Conservation (phyloP, 2,113 vertebrate species). For the Zosterops lateralis region DNA sequence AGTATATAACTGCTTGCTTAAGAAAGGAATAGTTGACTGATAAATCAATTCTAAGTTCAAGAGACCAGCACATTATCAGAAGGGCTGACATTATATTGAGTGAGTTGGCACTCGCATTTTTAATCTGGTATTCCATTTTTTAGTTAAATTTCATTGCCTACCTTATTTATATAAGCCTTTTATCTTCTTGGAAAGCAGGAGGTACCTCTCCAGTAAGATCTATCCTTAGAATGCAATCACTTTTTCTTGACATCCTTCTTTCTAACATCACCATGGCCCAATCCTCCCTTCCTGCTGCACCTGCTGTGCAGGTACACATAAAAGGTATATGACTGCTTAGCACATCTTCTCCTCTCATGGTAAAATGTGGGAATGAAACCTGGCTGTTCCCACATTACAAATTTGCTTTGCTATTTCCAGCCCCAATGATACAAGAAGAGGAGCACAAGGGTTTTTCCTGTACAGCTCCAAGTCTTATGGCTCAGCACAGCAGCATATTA, state of each 20-base stretch:
- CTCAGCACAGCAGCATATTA: background rate
- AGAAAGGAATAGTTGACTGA: slow-evolving; percentile 1
- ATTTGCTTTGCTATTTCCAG: background rate
- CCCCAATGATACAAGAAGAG: background rate
- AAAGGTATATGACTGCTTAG: background rate
- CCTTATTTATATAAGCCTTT: background rate
- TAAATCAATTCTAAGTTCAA: slow-evolving; percentile 52
- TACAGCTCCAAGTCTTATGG: background rate
- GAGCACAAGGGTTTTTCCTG: background rate
- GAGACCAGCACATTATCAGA: slow-evolving; percentile 8
- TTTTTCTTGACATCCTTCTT: background rate
- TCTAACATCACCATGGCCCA: background rate
- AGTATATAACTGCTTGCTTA: background rate
- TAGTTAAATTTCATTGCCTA: background rate
- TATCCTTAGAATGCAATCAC: background rate
- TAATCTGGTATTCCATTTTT: background rate
- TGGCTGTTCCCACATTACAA: background rate
- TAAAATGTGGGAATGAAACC: background rate
- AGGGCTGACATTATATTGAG: background rate
- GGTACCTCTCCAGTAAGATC: background rate
- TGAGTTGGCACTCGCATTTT: background rate
- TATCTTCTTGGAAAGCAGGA: background rate
- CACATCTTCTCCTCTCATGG: rapidly evolving
- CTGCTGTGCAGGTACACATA: background rate
- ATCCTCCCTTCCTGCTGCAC: background rate